Evolutionary conservation across 2,113 vertebrate genomes (phyloP).

Genomic region (Propithecus coquereli): DNA sequence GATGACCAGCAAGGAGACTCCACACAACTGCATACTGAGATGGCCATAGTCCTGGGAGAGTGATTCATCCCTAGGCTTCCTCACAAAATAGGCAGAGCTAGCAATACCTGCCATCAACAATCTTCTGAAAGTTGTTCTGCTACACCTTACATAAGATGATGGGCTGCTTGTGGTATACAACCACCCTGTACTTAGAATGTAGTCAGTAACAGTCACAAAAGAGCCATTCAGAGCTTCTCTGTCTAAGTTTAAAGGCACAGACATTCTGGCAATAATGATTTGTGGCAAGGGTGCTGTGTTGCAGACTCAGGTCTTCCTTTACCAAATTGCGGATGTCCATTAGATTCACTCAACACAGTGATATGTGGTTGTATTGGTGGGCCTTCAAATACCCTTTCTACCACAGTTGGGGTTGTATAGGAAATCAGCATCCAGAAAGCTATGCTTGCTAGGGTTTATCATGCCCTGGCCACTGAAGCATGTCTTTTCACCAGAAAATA

Average conservation of each 20-base stretch:
- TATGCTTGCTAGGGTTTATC: conserved; percentile 64
- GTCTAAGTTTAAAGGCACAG: neutral
- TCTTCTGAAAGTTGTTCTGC: conserved; percentile 43
- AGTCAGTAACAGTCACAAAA: conserved; percentile 76
- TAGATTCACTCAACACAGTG: conserved; percentile 86
- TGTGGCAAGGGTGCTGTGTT: conserved; percentile 1
- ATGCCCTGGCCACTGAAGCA: conserved; percentile 70
- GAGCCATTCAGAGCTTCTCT: neutral
- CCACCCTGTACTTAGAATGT: neutral
- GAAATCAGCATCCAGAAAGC: conserved; percentile 82
- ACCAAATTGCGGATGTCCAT: conserved; percentile 82
- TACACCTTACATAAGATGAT: conserved; percentile 76
- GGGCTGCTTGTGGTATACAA: conserved; percentile 68
- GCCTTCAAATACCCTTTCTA: conserved; percentile 80
- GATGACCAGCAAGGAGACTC: conserved; percentile 78
- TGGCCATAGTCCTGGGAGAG: conserved; percentile 43
- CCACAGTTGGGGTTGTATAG: conserved; percentile 83
- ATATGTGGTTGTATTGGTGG: conserved; percentile 82
- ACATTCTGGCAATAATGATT: conserved; percentile 22
- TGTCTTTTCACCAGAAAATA: conserved; percentile 86
- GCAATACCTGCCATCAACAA: conserved; percentile 63
- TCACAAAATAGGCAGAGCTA: conserved; percentile 84
- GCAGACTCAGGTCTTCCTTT: conserved; percentile 78
- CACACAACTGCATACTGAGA: conserved; percentile 53
- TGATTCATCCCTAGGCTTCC: conserved; percentile 81